These are phyloP conservation scores for Tylochromis polylepis DNA, from an alignment of 2,113 vertebrate genomes.

Conservation along the genomic window DNA sequence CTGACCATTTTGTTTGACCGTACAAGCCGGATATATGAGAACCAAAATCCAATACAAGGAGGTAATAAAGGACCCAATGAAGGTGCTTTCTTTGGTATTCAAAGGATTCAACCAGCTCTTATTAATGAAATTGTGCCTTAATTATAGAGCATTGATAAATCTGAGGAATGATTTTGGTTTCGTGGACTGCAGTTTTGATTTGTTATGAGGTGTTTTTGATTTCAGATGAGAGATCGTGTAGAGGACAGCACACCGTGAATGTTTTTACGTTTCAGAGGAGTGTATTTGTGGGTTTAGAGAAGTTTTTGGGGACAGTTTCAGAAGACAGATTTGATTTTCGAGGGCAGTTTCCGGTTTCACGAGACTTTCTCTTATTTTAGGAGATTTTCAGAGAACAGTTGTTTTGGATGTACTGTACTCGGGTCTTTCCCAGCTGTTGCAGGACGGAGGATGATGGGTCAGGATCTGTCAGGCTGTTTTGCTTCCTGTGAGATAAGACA, in stretches of 20 bases:
- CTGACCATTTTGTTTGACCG: not conserved
- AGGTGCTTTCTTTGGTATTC: not conserved
- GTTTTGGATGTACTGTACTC: not conserved
- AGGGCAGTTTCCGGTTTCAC: not conserved
- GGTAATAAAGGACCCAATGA: not conserved
- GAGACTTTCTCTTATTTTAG: not conserved
- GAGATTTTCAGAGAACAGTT: not conserved
- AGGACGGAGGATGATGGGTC: not conserved
- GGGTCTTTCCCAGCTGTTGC: not conserved
- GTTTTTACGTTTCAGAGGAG: rapidly evolving
- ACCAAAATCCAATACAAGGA: rapidly evolving
- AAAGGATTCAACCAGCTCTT: not conserved
- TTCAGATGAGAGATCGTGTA: not conserved
- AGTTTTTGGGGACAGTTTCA: not conserved
- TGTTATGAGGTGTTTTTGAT: not conserved
- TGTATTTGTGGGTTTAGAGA: not conserved
- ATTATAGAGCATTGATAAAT: rapidly evolving
- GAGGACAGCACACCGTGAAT: not conserved
- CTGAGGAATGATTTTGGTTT: not conserved
- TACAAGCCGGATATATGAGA: not conserved
- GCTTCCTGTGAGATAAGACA: slow-evolving; percentile 1
- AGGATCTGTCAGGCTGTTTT: not conserved
- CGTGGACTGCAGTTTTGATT: not conserved
- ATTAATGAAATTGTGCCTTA: not conserved
- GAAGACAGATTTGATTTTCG: not conserved